phyloP scores from a whole-genome alignment of 2,113 vertebrate species.

The Urocolius indicus region DNA sequence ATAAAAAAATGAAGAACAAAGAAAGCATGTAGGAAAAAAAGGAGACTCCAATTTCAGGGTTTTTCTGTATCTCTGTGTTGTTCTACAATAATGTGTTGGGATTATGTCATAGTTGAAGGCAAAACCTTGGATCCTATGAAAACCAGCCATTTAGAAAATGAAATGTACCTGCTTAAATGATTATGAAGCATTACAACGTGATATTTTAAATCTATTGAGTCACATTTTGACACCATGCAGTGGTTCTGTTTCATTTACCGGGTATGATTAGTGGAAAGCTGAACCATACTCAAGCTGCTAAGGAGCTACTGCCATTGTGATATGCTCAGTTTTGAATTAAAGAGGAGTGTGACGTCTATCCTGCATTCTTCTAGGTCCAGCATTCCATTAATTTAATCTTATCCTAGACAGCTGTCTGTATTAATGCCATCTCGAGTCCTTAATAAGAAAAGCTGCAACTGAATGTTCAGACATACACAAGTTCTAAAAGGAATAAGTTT shows the following conservation, averaged over 20 bases:
- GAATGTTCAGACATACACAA: background rate
- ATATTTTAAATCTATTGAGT: background rate
- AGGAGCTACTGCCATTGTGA: background rate
- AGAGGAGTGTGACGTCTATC: background rate
- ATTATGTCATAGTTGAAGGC: background rate
- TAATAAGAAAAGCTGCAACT: background rate
- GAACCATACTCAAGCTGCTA: too few species aligned
- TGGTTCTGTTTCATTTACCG: background rate
- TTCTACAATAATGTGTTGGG: background rate
- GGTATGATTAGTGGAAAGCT: background rate
- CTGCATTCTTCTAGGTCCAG: background rate
- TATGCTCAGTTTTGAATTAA: background rate
- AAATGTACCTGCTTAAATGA: background rate
- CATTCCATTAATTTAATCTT: background rate
- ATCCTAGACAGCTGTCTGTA: background rate
- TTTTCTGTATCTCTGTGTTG: background rate
- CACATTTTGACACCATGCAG: background rate
- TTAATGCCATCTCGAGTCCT: background rate
- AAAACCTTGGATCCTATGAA: background rate
- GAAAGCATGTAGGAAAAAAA: background rate
- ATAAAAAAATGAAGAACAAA: too few species aligned
- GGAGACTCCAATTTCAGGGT: accelerated
- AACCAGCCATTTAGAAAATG: background rate
- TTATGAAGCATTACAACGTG: background rate
- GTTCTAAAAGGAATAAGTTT: background rate